Base-by-base conservation (phyloP, 2,113 vertebrate genomes). In the Embiotoca jacksoni region DNA sequence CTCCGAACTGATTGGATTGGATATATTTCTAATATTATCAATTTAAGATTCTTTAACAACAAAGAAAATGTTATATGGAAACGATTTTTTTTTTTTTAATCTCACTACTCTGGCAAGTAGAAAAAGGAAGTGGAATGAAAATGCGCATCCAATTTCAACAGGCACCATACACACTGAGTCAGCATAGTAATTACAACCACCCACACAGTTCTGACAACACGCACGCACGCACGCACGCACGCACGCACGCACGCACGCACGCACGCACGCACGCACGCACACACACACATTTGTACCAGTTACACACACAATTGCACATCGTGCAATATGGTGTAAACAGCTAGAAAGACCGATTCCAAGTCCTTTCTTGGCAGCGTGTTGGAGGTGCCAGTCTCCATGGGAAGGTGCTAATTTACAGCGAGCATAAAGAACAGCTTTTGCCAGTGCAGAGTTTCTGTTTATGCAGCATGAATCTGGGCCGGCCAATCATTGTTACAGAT, bases 301-400 rank as follows among this genome's bases (percentile, higher is more conserved):
- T 37, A 76, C 60, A 55, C 61, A 37, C 64, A 75, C 50, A 10
- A 14, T 14, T 65, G 50, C 47, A 70, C 50, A 59, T 47, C 41
- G 47, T 69, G 37, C 62, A 81, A 68, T 72, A 75, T 81, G 79
- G 59, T 81, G 71, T 33, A 54, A 68, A 61, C 9, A 49, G 36
- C 50, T 57, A 57, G 31, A 69, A 74, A 65, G 55, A 75, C 11
- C 52, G 62, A 67, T 59, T 81, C 57, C 66, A 83, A 75, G 66
- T 57, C 8, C 30, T 46, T 68, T 56, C 60, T 62, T 81, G 84
- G 79, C 79, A 84, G 75, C 3, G 1, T 58, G 71, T 1, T 23
- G 41, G 39, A 88, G 78, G 80, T 81, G 87, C 47, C 55, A 85
- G 66, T 59, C 86, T 82, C 63, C 74, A 59, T 65, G 35, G 66